These are phyloP conservation scores for Pelagia noctiluca DNA, from an alignment of 30 jellyfish, hydroid and myxozoan genomes.

Conservation along the genomic window DNA sequence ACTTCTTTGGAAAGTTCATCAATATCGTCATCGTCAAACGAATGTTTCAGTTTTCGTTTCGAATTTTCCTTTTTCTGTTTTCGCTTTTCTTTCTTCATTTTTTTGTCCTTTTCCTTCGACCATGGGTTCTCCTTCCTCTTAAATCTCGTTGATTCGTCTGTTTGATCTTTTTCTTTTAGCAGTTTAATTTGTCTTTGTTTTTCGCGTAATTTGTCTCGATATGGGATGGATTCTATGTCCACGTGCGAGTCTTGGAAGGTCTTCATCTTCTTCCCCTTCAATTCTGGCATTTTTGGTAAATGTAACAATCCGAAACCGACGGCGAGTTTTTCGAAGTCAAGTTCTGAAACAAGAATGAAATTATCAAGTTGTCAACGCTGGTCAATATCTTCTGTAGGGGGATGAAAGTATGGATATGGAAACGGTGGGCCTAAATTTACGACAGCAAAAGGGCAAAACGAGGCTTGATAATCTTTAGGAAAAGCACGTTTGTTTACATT, in stretches of 20 bases:
- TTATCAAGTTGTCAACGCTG: too few relatives aligned
- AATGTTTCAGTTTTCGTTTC: conserved; percentile 74
- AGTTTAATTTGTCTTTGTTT: conserved; percentile 64
- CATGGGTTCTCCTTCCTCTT: conserved; percentile 44
- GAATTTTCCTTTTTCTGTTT: conserved; percentile 45
- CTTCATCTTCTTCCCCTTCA: conserved; percentile 53
- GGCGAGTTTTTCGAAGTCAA: conserved; percentile 87
- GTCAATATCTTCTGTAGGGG: too few relatives aligned
- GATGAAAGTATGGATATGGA: too few relatives aligned
- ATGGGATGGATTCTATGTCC: conserved; percentile 61
- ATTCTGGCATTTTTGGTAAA: conserved; percentile 99
- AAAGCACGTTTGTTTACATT: too few relatives aligned
- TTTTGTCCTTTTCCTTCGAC: conserved; percentile 65
- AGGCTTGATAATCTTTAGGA: too few relatives aligned
- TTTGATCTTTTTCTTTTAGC: conserved; percentile 32
- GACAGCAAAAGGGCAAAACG: too few relatives aligned
- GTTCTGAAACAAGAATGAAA: conserved; percentile 69
- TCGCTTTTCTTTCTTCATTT: conserved; percentile 39
- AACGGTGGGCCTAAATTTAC: too few relatives aligned
- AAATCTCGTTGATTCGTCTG: neutral
- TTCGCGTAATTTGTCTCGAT: conserved; percentile 80
- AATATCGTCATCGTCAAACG: conserved; percentile 77
- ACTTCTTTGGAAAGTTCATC: conserved; percentile 85
- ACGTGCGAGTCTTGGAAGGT: conserved; percentile 66
- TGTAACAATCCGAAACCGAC: conserved; percentile 90